Evolutionary conservation across 1,140 invertebrate genomes (phyloP), one percentile per base, ranked within the genome.

Genomic region (Drosophila repletoides): DNA sequence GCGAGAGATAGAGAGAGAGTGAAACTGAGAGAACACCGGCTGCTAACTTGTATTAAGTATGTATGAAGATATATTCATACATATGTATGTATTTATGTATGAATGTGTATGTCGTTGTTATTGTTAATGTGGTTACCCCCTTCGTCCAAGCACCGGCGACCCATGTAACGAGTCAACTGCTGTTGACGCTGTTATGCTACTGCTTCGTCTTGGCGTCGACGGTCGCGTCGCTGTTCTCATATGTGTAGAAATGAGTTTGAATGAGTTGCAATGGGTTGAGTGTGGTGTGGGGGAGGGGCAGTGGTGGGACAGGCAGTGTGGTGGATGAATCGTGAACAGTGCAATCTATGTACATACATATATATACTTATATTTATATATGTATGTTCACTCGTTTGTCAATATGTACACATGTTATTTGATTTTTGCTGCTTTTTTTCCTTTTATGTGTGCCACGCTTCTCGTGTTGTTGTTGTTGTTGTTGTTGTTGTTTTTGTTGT

Each of bases 351-450:
- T 49, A 59, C 10, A 49, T 72, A 55, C 26, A 31, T 12, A 31
- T 52, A 31, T 29, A 26, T 45, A 15, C 40, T 21, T 61, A 12
- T 43, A 34, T 36, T 22, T 58, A 17, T 22, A 31, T 43, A 48
- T 21, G 53, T 72, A 60, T 72, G 63, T 58, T 55, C 48, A 68
- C 66, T 71, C 77, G 80, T 79, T 84, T 83, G 77, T 83, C 77
- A 77, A 86, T 86, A 74, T 86, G 71, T 84, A 84, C 79, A 77
- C 74, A 86, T 84, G 66, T 84, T 84, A 86, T 84, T 84, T 84
- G 80, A 79, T 86, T 84, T 84, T 76, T 72, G 67, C 55, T 80
- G 75, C 70, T 77, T 76, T 84, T 76, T 68, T 75, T 67, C 60
- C 71, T 72, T 72, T 63, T 72, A 59, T 60, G 53, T 71, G 55